A percentile compares a stretch with the other conserved stretches of the same genome.
Conservation (phyloP, 2,888 invertebrate genomes). For the Nebria salina region DNA sequence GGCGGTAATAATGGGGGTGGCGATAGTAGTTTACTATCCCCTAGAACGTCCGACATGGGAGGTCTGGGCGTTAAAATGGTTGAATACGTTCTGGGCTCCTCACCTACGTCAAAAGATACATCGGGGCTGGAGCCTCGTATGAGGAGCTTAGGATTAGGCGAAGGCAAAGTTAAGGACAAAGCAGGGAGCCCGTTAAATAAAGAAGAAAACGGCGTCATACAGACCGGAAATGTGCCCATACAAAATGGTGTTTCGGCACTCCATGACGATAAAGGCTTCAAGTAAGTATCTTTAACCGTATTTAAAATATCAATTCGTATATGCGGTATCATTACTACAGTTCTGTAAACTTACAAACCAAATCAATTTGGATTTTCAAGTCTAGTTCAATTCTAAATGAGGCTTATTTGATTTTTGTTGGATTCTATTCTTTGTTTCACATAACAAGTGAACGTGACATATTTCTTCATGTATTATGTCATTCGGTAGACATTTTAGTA, state of each 20-base stretch:
- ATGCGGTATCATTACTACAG: no score
- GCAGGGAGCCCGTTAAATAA: slow-evolving; percentile 67
- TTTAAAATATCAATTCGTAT: no score
- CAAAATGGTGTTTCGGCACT: slow-evolving; percentile 72
- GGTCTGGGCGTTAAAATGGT: slow-evolving; percentile 98
- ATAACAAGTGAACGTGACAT: no score
- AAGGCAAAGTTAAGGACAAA: slow-evolving; percentile 68
- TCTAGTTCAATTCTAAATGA: no score
- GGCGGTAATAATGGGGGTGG: slow-evolving; percentile 69
- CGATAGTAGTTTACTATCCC: slow-evolving; percentile 73
- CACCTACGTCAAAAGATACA: slow-evolving; percentile 81
- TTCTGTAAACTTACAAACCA: no score
- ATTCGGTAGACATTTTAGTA: no score
- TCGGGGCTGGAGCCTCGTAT: slow-evolving; percentile 72
- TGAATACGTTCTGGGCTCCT: slow-evolving; percentile 95
- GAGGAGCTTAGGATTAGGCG: slow-evolving; percentile 71
- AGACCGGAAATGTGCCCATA: slow-evolving; percentile 66
- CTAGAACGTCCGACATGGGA: slow-evolving; percentile 82
- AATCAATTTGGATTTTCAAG: no score
- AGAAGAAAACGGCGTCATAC: slow-evolving; percentile 65
- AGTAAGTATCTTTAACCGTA: slow-evolving; percentile 70
- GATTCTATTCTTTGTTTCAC: no score
- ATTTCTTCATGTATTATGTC: no score
- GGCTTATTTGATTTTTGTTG: no score
- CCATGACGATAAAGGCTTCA: slow-evolving; percentile 90